A percentile compares a stretch with the other conserved stretches of the same genome.
phyloP scores from a whole-genome alignment of 2,113 vertebrate genomes.

The Tiliqua scincoides region DNA sequence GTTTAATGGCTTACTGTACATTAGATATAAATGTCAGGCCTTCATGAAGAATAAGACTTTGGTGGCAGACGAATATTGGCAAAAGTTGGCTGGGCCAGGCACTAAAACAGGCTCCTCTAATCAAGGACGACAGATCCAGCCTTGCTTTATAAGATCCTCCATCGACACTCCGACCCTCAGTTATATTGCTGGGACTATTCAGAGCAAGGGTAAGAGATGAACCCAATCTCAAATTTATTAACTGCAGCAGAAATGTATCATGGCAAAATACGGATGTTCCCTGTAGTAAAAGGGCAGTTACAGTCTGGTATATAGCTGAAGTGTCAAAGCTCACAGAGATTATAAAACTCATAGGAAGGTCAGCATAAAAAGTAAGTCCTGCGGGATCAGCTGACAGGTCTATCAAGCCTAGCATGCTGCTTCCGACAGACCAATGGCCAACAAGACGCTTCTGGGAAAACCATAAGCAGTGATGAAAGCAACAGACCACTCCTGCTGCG shows the following conservation, averaged over 20 bases:
- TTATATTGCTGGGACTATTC: not conserved
- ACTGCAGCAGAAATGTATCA: not conserved
- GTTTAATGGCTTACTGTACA: slow-evolving; percentile 28
- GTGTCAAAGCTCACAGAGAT: not conserved
- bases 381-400: too few relatives aligned
- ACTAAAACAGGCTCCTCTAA: not conserved
- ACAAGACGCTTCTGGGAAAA: too few relatives aligned
- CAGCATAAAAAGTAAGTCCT: too few relatives aligned
- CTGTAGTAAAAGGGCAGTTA: not conserved
- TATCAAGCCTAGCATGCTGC: too few relatives aligned
- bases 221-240: not conserved
- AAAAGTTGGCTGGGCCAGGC: not conserved
- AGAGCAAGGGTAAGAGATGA: not conserved
- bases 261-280: not conserved
- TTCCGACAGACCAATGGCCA: too few relatives aligned
- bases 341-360: not conserved
- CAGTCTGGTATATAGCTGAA: not conserved
- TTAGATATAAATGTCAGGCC: slow-evolving; percentile 9
- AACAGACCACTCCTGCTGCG: too few relatives aligned
- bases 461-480: too few relatives aligned
- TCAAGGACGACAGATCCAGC: not conserved
- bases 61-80: not conserved
- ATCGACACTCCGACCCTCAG: too few relatives aligned
- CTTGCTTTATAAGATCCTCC: not conserved
- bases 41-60: slow-evolving; percentile 28